phyloP scores from a whole-genome alignment of 2,888 invertebrate genomes.

The Polydrusus pterygomalis region DNA sequence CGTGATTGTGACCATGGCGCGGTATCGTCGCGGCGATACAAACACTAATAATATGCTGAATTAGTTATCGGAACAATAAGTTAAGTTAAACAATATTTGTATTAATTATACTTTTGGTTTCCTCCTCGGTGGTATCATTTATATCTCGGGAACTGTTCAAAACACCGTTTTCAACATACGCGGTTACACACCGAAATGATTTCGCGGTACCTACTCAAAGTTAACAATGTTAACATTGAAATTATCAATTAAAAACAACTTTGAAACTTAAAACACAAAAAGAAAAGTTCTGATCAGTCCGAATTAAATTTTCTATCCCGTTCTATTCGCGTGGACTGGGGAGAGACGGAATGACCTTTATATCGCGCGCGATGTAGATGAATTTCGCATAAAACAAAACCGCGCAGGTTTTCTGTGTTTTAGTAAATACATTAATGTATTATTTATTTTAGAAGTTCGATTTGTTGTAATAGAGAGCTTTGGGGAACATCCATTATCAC shows the following conservation, averaged over 20 bases:
- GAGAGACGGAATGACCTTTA: neutral
- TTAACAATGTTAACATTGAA: slow-evolving; percentile 41
- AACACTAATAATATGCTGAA: too few species aligned
- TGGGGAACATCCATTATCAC: neutral
- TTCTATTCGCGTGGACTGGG: neutral
- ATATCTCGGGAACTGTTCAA: slow-evolving; percentile 1
- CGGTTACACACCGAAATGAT: slow-evolving; percentile 19
- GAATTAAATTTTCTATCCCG: neutral
- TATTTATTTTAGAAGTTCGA: slow-evolving; percentile 37
- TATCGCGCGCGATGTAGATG: slow-evolving; percentile 12
- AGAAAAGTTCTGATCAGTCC: neutral
- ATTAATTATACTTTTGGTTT: neutral
- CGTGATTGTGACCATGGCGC: neutral
- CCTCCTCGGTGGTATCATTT: too few species aligned
- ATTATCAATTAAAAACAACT: slow-evolving; percentile 47
- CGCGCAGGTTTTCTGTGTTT: slow-evolving; percentile 42
- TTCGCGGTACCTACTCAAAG: slow-evolving; percentile 26
- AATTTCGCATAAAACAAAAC: slow-evolving; percentile 18
- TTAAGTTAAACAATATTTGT: slow-evolving; percentile 13
- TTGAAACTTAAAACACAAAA: slow-evolving; percentile 36
- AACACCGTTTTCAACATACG: neutral
- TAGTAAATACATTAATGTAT: slow-evolving; percentile 19
- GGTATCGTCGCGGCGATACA: neutral
- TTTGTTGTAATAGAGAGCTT: slow-evolving; percentile 3
- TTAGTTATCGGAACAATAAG: neutral